phyloP scores from a whole-genome alignment of 2,888 invertebrate genomes.

The Drosophila neonasuta region DNA sequence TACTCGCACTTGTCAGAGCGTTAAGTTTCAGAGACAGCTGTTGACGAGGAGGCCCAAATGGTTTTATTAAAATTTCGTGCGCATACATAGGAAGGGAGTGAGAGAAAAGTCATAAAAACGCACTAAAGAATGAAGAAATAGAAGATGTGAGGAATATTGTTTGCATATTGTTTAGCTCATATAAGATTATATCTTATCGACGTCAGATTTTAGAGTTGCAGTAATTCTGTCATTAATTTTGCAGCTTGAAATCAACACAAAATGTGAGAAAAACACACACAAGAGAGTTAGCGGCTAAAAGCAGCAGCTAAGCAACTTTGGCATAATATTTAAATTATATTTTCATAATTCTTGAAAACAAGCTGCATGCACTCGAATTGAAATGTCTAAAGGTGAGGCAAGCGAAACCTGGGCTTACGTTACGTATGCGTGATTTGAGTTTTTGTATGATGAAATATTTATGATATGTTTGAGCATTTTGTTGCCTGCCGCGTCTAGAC shows the following conservation, averaged over 20 bases:
- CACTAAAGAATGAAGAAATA: neutral
- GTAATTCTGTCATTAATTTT: neutral
- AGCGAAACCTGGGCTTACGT: conserved; percentile 14
- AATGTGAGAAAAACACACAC: neutral
- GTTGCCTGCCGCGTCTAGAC: conserved; percentile 44
- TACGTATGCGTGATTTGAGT: conserved; percentile 36
- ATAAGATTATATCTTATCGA: neutral
- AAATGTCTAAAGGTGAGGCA: conserved; percentile 1
- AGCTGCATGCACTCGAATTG: neutral
- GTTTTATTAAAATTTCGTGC: conserved; percentile 54
- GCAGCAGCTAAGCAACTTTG: neutral
- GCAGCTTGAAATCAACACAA: neutral
- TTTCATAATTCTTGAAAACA: conserved; percentile 2
- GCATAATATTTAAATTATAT: conserved; percentile 4
- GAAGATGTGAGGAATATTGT: neutral
- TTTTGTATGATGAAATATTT: conserved; percentile 39
- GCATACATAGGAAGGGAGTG: conserved; percentile 29
- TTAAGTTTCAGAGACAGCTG: conserved; percentile 55
- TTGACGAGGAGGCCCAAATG: conserved; percentile 22
- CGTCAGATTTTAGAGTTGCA: neutral
- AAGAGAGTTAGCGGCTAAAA: neutral
- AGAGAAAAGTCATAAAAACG: neutral
- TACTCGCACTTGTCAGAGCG: conserved; percentile 37
- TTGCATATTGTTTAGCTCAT: neutral
- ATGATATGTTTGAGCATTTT: conserved; percentile 34